Evolutionary conservation across 2,888 invertebrate genomes (phyloP), one percentile per base, ranked within the genome.

Genomic region (Meiosimyza decipiens): DNA sequence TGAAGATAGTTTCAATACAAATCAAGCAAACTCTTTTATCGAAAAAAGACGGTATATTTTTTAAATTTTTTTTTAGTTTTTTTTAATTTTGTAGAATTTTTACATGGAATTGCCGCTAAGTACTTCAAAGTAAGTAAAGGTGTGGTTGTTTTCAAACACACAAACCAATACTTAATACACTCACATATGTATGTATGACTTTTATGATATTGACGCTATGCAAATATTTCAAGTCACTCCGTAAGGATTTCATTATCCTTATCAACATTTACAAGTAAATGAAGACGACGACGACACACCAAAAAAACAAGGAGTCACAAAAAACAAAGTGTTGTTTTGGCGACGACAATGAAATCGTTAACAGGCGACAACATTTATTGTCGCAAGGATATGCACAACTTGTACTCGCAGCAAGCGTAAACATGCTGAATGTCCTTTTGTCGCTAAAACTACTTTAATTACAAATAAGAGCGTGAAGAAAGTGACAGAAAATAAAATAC

Each of bases 171-270:
- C 40, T 7, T 40, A 40, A 40, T 50, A 60, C 69, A 52, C 55
- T n/a, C 18, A 12, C 13, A 18, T 12, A n/a, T 40, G 12, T 13
- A 6, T 22, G 18, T 57, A 18, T 5, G 16, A 33, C 22, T 68
- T 74, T 73, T 76, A 75, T 76, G 72, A 71, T 57, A 76, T 66
- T 51, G 65, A 70, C 54, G 40, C 72, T 71, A 78, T 75, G 82
- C 79, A 81, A 83, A 83, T 82, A 84, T 80, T 82, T 81, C 80
- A 78, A 80, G 77, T 78, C 65, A 59, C 59, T 76, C 79, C 80
- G 78, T 80, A 85, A 85, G 85, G 82, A 85, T 83, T 84, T 83
- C 82, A 85, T 84, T 85, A 85, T 83, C 82, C 80, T 83, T 85
- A 84, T 83, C 84, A 82, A 18, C 54, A 63, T 12, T 22, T 51